These are phyloP conservation scores for Spinibarbus caldwelli DNA, from an alignment of 2,797 vertebrate genomes.

Conservation along the genomic window DNA sequence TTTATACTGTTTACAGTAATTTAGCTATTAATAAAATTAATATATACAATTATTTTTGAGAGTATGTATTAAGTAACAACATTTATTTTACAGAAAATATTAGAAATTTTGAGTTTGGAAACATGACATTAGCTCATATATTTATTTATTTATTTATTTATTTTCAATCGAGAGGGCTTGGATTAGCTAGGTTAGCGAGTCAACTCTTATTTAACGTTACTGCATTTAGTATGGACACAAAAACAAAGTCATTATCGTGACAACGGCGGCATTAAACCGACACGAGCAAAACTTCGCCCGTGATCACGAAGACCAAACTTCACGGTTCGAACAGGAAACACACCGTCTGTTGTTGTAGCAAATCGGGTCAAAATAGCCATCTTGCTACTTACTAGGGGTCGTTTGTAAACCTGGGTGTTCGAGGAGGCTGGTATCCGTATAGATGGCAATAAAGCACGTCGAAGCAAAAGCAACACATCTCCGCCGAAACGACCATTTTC, in stretches of 20 bases:
- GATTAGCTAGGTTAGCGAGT: background rate
- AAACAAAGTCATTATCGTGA: background rate
- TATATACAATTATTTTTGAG: too few species aligned
- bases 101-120: background rate
- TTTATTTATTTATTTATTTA: background rate
- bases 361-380: conserved; percentile 23
- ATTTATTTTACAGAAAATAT: background rate
- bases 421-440: conserved; percentile 97
- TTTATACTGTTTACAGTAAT: background rate
- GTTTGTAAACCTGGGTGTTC: conserved; percentile 98
- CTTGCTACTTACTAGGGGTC: conserved; percentile 91
- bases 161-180: background rate
- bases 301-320: background rate
- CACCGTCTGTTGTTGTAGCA: conserved; percentile 1
- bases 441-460: conserved; percentile 99
- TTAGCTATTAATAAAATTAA: background rate
- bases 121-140: background rate
- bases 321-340: background rate
- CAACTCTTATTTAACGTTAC: background rate
- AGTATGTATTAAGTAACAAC: background rate
- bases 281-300: background rate
- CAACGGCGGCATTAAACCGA: too few species aligned
- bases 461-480: conserved; percentile 99
- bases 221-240: background rate
- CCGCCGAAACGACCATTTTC: conserved; percentile 96